Evolutionary conservation across 2,797 vertebrate species (phyloP).

Genomic region (Tinamus major): DNA sequence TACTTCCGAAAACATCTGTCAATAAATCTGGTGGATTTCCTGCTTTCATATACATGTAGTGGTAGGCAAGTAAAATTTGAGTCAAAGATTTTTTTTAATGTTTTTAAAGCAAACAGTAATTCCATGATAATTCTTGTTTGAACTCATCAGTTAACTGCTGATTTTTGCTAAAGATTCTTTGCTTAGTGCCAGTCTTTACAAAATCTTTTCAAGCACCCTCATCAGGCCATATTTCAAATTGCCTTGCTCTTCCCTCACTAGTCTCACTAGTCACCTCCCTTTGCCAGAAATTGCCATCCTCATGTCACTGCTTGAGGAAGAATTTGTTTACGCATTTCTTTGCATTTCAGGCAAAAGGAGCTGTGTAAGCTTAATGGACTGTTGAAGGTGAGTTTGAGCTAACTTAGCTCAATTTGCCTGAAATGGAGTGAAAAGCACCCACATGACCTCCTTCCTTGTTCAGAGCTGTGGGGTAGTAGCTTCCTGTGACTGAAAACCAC

Average conservation of each 20-base stretch:
- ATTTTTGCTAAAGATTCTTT: background rate
- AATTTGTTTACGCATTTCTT: slow-evolving; percentile 24
- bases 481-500: slow-evolving; percentile 11
- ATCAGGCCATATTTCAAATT: background rate
- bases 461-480: background rate
- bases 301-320: background rate
- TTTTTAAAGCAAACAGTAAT: background rate
- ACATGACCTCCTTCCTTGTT: slow-evolving; percentile 2
- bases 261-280: background rate
- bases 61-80: background rate
- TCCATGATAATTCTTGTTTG: background rate
- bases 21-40: background rate
- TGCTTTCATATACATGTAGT: background rate
- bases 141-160: background rate
- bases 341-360: background rate
- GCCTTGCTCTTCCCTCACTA: background rate
- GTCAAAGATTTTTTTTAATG: background rate
- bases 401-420: slow-evolving; percentile 27
- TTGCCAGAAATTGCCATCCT: background rate
- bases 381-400: slow-evolving; percentile 40
- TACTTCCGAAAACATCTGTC: background rate
- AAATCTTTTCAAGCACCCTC: background rate
- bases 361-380: slow-evolving; percentile 27
- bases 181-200: background rate
- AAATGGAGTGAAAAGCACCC: slow-evolving; percentile 24